phyloP scores from a whole-genome alignment of 2,888 invertebrate species.

The Luperina nickerlii region DNA sequence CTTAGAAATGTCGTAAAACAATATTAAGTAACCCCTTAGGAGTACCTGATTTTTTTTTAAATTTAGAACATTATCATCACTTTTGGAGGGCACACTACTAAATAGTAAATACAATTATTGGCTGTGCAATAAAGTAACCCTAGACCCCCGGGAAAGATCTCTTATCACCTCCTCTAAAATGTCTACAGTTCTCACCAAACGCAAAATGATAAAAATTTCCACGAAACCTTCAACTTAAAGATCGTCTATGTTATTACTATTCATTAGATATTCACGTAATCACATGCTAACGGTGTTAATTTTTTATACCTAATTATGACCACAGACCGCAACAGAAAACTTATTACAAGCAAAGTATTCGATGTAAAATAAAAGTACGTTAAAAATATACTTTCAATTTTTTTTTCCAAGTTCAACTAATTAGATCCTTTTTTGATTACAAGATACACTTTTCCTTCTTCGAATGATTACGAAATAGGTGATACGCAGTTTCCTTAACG shows the following conservation, averaged over 20 bases:
- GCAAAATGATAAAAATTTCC: conserved; percentile 40
- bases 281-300: conserved; percentile 41
- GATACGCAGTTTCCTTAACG: conserved; percentile 25
- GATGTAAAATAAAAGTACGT: neutral
- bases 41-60: neutral
- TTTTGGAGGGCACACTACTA: neutral
- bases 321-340: conserved; percentile 12
- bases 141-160: too few relatives aligned
- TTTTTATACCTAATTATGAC: conserved; percentile 36
- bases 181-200: conserved; percentile 9
- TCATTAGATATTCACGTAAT: conserved; percentile 52
- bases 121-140: too few relatives aligned
- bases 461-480: conserved; percentile 25
- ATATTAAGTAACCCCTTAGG: neutral
- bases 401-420: neutral
- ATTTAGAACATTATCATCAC: too few relatives aligned
- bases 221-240: conserved; percentile 42
- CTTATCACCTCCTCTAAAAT: neutral
- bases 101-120: neutral
- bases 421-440: neutral
- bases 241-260: conserved; percentile 41
- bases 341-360: neutral
- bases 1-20: neutral
- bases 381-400: neutral
- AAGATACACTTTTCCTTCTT: conserved; percentile 2